Evolutionary conservation across 2,113 vertebrate species (phyloP).

Genomic region (Neoarius graeffei): DNA sequence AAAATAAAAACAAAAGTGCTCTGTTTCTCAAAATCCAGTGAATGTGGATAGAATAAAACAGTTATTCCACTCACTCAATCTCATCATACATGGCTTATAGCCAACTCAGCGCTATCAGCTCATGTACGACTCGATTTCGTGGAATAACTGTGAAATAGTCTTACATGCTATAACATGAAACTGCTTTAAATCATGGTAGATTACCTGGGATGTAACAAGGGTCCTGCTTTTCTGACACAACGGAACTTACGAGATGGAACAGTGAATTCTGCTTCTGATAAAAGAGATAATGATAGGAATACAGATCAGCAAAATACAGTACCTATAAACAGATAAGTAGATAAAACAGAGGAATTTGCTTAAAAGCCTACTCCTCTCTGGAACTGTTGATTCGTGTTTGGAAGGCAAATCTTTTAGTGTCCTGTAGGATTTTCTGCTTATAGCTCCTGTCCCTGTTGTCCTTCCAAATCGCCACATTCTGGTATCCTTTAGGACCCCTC

Average conservation of each 20-base stretch:
- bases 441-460: constrained; percentile 5
- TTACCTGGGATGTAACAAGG: constrained; percentile 20
- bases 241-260: not conserved
- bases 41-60: no score
- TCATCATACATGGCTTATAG: no score
- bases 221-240: not conserved
- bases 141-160: no score
- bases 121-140: no score
- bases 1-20: no score
- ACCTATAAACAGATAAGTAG: not conserved
- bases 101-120: no score
- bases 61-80: no score
- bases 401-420: not conserved
- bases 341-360: not conserved
- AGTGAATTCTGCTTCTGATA: not conserved
- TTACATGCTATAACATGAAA: constrained; percentile 1
- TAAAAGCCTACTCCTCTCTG: not conserved
- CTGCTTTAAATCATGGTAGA: not conserved
- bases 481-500: not conserved
- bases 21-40: no score
- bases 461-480: constrained; percentile 52
- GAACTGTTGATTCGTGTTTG: constrained; percentile 9
- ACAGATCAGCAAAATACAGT: constrained; percentile 2
- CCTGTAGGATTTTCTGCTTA: constrained; percentile 28
- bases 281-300: not conserved